Evolutionary conservation across 2,797 vertebrate genomes (phyloP).

Genomic region (Macrochelys suwanniensis): DNA sequence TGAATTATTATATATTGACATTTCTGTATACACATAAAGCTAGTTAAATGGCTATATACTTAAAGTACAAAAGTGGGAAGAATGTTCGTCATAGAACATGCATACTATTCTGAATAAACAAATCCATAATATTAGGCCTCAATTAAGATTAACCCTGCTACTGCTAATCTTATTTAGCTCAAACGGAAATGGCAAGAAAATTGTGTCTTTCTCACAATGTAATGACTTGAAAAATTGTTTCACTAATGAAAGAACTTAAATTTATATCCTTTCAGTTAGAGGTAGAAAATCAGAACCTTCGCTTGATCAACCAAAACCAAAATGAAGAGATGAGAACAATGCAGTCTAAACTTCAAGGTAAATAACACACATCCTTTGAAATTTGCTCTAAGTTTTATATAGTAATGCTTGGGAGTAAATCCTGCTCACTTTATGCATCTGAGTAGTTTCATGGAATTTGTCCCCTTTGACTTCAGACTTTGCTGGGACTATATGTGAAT

Average conservation of each 20-base stretch:
- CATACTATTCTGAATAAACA: not conserved
- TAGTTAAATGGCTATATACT: not conserved
- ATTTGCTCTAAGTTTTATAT: not conserved
- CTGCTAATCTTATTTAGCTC: not conserved
- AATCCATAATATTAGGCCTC: not conserved
- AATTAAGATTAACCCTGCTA: not conserved
- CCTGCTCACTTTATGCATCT: not conserved
- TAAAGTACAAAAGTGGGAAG: constrained; percentile 16
- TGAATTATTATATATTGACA: not conserved
- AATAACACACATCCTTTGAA: constrained; percentile 23
- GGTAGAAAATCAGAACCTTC: constrained; percentile 92
- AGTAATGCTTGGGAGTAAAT: not conserved
- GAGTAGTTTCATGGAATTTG: not conserved
- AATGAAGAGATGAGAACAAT: constrained; percentile 90
- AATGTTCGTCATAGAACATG: not conserved
- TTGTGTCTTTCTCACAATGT: not conserved
- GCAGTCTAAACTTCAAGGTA: constrained; percentile 91
- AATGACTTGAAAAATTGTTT: constrained; percentile 21
- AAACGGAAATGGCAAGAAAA: constrained; percentile 26
- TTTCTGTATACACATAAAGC: not conserved
- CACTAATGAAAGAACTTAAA: constrained; percentile 12
- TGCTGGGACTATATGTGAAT: not conserved
- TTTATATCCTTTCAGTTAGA: constrained; percentile 89
- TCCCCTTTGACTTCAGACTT: not conserved
- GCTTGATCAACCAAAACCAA: constrained; percentile 91